phyloP scores from a whole-genome alignment of 2,797 vertebrate genomes.

The Poeciliopsis gracilis region DNA sequence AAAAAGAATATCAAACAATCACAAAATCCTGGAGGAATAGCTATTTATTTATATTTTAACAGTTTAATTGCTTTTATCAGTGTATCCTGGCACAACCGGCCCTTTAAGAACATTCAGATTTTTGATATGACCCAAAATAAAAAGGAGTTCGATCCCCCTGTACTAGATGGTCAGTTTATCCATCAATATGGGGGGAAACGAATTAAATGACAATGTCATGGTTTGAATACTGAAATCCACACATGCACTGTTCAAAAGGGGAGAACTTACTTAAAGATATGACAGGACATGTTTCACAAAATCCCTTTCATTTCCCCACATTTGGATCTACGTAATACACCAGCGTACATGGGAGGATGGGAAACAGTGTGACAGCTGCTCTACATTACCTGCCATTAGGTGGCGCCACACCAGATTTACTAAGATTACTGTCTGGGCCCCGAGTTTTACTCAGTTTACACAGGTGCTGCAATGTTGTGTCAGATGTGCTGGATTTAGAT shows the following conservation, averaged over 20 bases:
- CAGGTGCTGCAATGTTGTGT: constrained; percentile 65
- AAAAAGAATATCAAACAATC: too few species aligned
- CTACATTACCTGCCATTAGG: constrained; percentile 7
- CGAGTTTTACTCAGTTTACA: constrained; percentile 48
- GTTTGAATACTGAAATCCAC: background rate
- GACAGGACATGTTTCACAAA: background rate
- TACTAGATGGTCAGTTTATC: background rate
- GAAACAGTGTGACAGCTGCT: background rate
- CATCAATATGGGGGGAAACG: background rate
- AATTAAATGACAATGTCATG: background rate
- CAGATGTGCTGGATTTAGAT: constrained; percentile 50
- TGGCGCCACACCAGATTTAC: constrained; percentile 30
- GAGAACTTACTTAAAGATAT: background rate
- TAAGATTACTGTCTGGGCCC: constrained; percentile 16
- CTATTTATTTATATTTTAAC: too few species aligned
- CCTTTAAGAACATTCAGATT: too few species aligned
- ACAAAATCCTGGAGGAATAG: too few species aligned
- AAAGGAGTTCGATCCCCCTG: too few species aligned
- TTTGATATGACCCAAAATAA: too few species aligned
- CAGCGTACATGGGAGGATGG: background rate
- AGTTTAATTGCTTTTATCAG: too few species aligned
- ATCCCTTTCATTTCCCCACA: background rate
- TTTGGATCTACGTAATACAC: background rate
- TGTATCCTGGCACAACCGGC: too few species aligned
- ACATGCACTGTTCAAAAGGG: background rate